Conservation (phyloP, 1,140 invertebrate genomes). For the Drosophila bocqueti region DNA sequence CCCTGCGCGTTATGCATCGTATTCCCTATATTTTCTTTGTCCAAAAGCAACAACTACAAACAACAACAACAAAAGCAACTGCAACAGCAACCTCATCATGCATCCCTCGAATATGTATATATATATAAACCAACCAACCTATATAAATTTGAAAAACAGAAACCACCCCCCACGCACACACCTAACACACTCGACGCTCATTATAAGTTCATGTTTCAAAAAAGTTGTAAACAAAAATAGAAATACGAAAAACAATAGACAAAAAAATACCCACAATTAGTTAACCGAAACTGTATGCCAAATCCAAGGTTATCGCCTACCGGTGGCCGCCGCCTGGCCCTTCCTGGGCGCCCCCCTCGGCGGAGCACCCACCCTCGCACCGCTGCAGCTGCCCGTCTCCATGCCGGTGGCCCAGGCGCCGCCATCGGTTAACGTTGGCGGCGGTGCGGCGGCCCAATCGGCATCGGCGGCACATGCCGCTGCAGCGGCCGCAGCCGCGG, state of each 20-base stretch:
- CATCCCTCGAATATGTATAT: slow-evolving; percentile 74
- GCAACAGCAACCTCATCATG: slow-evolving; percentile 56
- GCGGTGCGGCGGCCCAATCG: slow-evolving; percentile 25
- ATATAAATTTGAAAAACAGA: slow-evolving; percentile 22
- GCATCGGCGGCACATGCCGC: slow-evolving; percentile 85
- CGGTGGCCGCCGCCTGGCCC: slow-evolving; percentile 85
- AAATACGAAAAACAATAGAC: slow-evolving; percentile 3
- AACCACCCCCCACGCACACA: slow-evolving; percentile 21
- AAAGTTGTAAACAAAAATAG: slow-evolving; percentile 3
- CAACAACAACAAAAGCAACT: slow-evolving; percentile 34
- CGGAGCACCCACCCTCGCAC: slow-evolving; percentile 86
- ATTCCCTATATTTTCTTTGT: not conserved
- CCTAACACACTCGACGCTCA: slow-evolving; percentile 24
- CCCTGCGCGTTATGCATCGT: not conserved
- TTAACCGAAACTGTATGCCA: slow-evolving; percentile 50
- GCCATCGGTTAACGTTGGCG: slow-evolving; percentile 61
- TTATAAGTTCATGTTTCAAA: slow-evolving; percentile 22
- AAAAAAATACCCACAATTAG: slow-evolving; percentile 14
- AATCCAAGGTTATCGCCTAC: slow-evolving; percentile 87
- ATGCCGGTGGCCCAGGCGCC: slow-evolving; percentile 82
- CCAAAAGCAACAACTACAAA: slow-evolving; percentile 36
- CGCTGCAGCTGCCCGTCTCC: slow-evolving; percentile 74
- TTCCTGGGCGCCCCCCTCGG: slow-evolving; percentile 85
- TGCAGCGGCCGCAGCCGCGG: slow-evolving; percentile 85
- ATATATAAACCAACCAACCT: slow-evolving; percentile 24